phyloP scores from a whole-genome alignment of 2,113 vertebrate genomes.

The Siniperca chuatsi region DNA sequence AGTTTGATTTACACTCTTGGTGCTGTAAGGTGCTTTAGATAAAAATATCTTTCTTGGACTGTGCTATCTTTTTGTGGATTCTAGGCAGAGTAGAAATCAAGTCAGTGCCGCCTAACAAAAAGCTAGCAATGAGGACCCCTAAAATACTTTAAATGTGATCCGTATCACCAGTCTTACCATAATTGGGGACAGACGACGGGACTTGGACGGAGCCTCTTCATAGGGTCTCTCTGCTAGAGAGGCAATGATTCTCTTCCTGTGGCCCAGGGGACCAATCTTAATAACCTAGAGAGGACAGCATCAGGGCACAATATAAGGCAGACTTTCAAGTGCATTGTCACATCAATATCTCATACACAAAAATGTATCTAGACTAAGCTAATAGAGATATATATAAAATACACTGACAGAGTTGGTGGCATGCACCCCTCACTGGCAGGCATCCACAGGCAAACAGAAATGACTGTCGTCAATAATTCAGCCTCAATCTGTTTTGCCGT shows the following conservation, averaged over 20 bases:
- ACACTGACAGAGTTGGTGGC: constrained; percentile 60
- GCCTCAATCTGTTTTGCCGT: constrained; percentile 79
- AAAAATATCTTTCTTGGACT: not conserved
- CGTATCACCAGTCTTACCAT: constrained; percentile 85
- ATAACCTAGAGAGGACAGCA: constrained; percentile 86
- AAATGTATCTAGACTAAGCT: constrained; percentile 43
- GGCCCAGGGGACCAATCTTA: constrained; percentile 94
- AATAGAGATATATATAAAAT: constrained; percentile 60
- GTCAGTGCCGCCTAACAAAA: not conserved
- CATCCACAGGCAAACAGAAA: constrained; percentile 72
- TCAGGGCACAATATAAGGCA: constrained; percentile 22
- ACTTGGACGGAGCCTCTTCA: constrained; percentile 95
- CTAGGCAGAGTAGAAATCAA: not conserved
- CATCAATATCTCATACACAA: constrained; percentile 37
- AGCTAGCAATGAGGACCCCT: not conserved
- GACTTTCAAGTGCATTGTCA: constrained; percentile 17
- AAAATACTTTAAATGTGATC: not conserved
- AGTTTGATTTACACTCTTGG: constrained; percentile 8
- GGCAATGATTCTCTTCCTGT: constrained; percentile 96
- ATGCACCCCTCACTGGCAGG: constrained; percentile 59
- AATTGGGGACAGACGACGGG: constrained; percentile 94
- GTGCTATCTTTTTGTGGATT: not conserved
- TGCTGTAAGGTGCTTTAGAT: not conserved
- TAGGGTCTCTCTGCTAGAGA: constrained; percentile 95
- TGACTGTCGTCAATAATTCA: constrained; percentile 82